These are phyloP conservation scores for Sarcoramphus papa DNA, from an alignment of 2,797 vertebrate genomes.

Conservation along the genomic window DNA sequence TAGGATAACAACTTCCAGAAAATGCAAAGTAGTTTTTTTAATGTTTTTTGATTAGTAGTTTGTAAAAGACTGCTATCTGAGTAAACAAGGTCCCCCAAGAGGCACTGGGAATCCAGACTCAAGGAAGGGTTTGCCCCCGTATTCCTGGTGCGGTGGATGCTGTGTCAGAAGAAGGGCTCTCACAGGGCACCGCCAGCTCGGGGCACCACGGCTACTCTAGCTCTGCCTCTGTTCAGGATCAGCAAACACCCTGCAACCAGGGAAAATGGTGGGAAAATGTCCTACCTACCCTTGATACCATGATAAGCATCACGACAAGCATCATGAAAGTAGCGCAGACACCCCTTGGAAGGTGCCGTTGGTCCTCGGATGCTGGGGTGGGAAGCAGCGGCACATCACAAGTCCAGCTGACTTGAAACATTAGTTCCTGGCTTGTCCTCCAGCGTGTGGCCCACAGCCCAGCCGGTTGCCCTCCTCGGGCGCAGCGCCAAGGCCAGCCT, in stretches of 20 bases:
- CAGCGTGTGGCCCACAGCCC: not conserved
- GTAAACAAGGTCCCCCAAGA: slow-evolving; percentile 35
- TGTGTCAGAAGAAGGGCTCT: not conserved
- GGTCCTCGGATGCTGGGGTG: not conserved
- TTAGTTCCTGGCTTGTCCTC: not conserved
- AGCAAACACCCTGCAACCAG: not conserved
- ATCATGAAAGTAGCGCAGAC: rapidly evolving
- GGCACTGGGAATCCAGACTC: not conserved
- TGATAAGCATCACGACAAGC: not conserved
- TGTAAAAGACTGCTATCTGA: slow-evolving; percentile 37
- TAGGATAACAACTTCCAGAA: slow-evolving; percentile 67
- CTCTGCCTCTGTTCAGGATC: not conserved
- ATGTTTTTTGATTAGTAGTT: not conserved
- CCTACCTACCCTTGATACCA: not conserved
- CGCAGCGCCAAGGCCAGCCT: too few relatives aligned
- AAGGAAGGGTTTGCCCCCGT: not conserved
- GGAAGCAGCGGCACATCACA: not conserved
- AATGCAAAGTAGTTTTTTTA: slow-evolving; percentile 52
- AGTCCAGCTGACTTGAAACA: not conserved
- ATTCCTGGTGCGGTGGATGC: not conserved
- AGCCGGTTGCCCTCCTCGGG: rapidly evolving
- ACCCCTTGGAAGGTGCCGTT: rapidly evolving
- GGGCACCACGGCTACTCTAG: not conserved
- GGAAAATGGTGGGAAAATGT: not conserved
- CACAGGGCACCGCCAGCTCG: not conserved